These are phyloP conservation scores for Austrofundulus limnaeus DNA, from an alignment of 2,113 vertebrate genomes.

Conservation along the genomic window DNA sequence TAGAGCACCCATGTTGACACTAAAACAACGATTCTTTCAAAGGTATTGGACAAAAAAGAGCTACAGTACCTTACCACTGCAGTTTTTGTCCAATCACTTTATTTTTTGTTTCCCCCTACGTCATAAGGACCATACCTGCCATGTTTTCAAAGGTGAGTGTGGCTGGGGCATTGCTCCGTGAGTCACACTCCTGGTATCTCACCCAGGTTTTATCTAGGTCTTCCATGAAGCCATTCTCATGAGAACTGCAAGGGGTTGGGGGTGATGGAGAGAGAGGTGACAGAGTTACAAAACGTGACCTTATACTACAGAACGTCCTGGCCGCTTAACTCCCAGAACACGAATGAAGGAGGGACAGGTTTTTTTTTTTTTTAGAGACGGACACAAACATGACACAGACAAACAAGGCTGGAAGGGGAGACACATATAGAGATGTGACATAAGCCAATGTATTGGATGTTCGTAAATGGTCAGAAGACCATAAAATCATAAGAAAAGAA, in stretches of 20 bases:
- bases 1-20: conserved; percentile 56
- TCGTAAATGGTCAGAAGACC: conserved; percentile 58
- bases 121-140: conserved; percentile 88
- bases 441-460: conserved; percentile 63
- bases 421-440: conserved; percentile 70
- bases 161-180: conserved; percentile 97
- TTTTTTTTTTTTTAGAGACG: no score
- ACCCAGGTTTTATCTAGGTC: conserved; percentile 99
- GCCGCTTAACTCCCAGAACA: conserved; percentile 66
- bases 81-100: conserved; percentile 85
- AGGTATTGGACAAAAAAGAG: conserved; percentile 83
- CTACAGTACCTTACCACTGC: conserved; percentile 82
- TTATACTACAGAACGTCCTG: conserved; percentile 5
- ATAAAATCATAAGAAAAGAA: conserved; percentile 60
- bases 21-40: conserved; percentile 57
- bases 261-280: conserved; percentile 65
- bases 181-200: conserved; percentile 99
- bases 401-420: conserved; percentile 58
- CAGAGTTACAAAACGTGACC: conserved; percentile 56
- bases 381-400: conserved; percentile 45
- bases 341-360: conserved; percentile 39
- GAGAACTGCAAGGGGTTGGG: conserved; percentile 80
- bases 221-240: conserved; percentile 99
- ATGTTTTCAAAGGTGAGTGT: conserved; percentile 99
- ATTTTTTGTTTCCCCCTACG: conserved; percentile 51